Percentiles rank a stretch among this genome's conserved stretches.
phyloP scores from a whole-genome alignment of 2,113 vertebrate genomes.

The Dasyurus viverrinus region DNA sequence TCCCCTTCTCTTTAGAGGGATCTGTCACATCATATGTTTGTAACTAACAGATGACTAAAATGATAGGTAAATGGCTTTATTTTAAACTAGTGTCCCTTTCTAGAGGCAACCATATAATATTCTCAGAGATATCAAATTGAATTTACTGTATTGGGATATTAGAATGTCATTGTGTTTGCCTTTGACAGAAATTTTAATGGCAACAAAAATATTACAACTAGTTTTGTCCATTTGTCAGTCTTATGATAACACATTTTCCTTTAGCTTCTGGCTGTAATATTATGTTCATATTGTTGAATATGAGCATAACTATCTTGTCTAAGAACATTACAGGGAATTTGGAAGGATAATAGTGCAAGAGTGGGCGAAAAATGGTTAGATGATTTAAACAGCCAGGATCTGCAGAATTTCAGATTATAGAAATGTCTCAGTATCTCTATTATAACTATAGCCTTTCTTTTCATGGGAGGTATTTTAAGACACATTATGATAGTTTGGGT shows the following conservation, averaged over 20 bases:
- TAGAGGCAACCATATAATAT: background rate
- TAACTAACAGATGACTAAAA: slow-evolving; percentile 10
- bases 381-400: slow-evolving; percentile 37
- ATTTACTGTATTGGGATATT: slow-evolving; percentile 50
- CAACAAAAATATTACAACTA: background rate
- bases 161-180: background rate
- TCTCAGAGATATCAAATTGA: slow-evolving; percentile 26
- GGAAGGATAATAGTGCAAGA: slow-evolving; percentile 14
- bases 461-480: background rate
- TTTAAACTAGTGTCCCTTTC: background rate
- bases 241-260: slow-evolving; percentile 34
- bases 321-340: slow-evolving; percentile 29
- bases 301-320: background rate
- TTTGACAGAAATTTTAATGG: slow-evolving; percentile 53
- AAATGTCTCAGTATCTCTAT: background rate
- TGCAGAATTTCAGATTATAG: slow-evolving; percentile 17
- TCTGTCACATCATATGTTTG: slow-evolving; percentile 2
- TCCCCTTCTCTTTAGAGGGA: background rate
- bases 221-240: slow-evolving; percentile 9
- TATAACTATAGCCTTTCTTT: slow-evolving; percentile 39
- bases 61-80: background rate
- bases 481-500: slow-evolving; percentile 20
- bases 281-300: slow-evolving; percentile 33
- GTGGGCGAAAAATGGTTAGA: background rate
- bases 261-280: background rate